These are phyloP conservation scores for Nephrotoma appendiculata DNA, from an alignment of 2,888 invertebrate genomes.

Conservation along the genomic window DNA sequence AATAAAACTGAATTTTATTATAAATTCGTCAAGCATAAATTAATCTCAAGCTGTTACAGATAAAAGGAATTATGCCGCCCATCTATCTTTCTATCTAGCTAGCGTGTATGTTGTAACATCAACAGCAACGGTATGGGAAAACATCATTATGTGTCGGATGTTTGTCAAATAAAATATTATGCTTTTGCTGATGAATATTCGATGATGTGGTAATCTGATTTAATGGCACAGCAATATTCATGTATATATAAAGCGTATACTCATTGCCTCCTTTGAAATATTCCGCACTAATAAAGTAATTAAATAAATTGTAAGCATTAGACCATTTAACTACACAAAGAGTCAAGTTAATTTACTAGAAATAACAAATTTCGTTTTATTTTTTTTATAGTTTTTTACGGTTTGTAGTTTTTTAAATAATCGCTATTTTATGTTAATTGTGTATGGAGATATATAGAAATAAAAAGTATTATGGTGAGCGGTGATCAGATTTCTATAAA, in stretches of 20 bases:
- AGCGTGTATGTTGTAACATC: not conserved
- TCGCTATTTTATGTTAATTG: not conserved
- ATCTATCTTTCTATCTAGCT: not conserved
- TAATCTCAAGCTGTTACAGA: not conserved
- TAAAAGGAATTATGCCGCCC: not conserved
- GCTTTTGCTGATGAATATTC: not conserved
- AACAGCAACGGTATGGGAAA: not conserved
- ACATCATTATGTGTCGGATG: not conserved
- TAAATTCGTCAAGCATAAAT: not conserved
- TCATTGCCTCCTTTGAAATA: not conserved
- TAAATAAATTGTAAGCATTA: not conserved
- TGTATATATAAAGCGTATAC: not conserved
- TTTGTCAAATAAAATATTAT: not conserved
- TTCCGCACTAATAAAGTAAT: not conserved
- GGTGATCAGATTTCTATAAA: not conserved
- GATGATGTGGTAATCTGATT: not conserved
- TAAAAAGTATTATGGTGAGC: not conserved
- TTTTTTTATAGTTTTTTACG: not conserved
- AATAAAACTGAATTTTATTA: not conserved
- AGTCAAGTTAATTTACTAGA: not conserved
- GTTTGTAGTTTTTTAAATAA: not conserved
- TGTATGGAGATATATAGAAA: not conserved
- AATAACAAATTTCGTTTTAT: not conserved
- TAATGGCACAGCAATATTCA: not conserved
- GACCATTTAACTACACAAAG: not conserved